A percentile compares a stretch with the other conserved stretches of the same genome.
These are phyloP conservation scores for Turritopsis rubra DNA, from an alignment of 30 jellyfish, hydroid and myxozoan genomes.

Conservation along the genomic window DNA sequence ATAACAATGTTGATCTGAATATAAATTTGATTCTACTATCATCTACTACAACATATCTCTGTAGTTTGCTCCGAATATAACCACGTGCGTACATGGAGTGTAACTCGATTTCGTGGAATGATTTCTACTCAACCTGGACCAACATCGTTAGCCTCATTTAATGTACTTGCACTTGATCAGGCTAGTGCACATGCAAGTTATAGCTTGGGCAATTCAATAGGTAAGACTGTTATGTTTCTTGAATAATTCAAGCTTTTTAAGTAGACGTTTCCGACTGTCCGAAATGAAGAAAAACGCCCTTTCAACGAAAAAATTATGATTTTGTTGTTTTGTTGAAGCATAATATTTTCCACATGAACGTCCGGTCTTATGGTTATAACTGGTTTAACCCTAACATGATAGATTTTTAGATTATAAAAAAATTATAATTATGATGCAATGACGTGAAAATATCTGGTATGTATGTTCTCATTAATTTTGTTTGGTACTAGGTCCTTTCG, in stretches of 20 bases:
- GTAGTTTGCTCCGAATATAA: constrained; percentile 86
- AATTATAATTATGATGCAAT: no score
- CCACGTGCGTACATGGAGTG: constrained; percentile 99
- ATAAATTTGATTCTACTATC: no score
- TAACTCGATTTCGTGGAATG: constrained; percentile 97
- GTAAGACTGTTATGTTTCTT: constrained; percentile 23
- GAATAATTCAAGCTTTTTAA: not conserved
- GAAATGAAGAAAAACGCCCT: no score
- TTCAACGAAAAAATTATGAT: no score
- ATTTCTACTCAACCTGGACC: constrained; percentile 99
- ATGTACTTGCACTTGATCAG: constrained; percentile 78
- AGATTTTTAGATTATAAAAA: no score
- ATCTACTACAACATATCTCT: not conserved
- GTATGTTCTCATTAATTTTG: not conserved
- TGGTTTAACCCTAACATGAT: no score
- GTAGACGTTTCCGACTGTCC: no score
- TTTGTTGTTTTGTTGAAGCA: no score
- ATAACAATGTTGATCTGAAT: no score
- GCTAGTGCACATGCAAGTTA: constrained; percentile 45
- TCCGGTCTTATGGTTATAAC: no score
- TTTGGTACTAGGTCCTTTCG: constrained; percentile 89
- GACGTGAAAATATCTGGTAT: not conserved
- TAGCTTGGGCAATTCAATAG: constrained; percentile 45
- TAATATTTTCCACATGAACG: no score
- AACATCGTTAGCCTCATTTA: constrained; percentile 88